Conservation (phyloP, 2,113 vertebrate genomes). For the Elephas maximus region DNA sequence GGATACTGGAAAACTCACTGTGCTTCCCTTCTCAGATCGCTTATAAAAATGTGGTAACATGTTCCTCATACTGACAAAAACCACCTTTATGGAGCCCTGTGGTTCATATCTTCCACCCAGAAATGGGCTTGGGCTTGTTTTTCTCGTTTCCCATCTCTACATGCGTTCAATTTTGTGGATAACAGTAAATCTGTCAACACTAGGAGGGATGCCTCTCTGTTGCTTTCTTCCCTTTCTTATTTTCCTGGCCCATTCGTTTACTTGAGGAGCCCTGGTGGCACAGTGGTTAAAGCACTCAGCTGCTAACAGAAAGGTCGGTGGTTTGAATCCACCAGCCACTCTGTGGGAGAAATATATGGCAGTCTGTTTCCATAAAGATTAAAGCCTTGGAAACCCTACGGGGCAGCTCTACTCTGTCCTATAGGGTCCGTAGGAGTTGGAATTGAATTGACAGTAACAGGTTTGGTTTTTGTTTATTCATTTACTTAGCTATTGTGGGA, state of each 20-base stretch:
- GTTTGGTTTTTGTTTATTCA: background rate
- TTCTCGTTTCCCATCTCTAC: background rate
- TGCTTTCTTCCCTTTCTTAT: background rate
- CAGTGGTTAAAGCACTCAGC: no score
- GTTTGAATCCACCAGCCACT: no score
- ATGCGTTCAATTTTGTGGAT: background rate
- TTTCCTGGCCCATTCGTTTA: background rate
- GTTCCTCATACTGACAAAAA: background rate
- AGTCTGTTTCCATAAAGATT: no score
- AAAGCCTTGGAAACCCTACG: no score
- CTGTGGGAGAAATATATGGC: no score
- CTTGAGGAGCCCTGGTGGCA: no score
- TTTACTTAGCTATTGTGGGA: background rate
- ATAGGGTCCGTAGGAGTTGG: no score
- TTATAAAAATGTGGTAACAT: background rate
- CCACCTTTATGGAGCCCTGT: background rate
- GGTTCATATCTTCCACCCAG: background rate
- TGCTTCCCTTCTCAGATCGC: background rate
- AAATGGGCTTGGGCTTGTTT: background rate
- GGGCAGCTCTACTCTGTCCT: no score
- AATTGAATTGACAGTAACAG: no score
- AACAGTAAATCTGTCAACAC: background rate
- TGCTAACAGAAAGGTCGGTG: no score
- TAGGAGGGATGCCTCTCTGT: background rate
- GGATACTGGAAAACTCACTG: background rate